phyloP scores from a whole-genome alignment of 2,888 invertebrate species.

The Dermolepida albohirtum region DNA sequence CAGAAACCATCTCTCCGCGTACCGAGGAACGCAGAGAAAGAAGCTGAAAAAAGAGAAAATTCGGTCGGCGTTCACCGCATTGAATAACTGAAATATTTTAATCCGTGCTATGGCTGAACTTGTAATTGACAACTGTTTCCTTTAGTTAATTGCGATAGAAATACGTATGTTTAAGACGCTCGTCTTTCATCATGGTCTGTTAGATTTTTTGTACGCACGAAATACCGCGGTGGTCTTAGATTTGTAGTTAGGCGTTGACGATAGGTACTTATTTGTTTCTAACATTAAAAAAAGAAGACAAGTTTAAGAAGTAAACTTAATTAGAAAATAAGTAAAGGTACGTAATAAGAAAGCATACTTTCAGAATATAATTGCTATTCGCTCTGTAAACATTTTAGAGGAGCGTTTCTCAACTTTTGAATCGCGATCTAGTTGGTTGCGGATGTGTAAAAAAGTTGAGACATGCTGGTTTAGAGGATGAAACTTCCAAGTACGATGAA shows the following conservation, averaged over 20 bases:
- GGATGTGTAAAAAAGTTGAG: no score
- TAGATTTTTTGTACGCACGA: constrained; percentile 14
- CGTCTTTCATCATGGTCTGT: constrained; percentile 21
- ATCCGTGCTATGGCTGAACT: constrained; percentile 19
- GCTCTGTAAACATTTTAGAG: constrained; percentile 17
- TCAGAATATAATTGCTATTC: constrained; percentile 3
- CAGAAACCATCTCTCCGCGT: neutral
- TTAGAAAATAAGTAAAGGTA: constrained; percentile 26
- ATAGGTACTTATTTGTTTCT: constrained; percentile 26
- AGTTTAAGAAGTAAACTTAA: constrained; percentile 19
- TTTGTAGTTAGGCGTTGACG: constrained; percentile 27
- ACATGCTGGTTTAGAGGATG: no score
- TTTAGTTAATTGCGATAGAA: constrained; percentile 37
- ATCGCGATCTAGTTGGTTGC: no score
- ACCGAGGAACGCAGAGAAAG: neutral
- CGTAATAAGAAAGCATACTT: constrained; percentile 1
- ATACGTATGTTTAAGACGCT: constrained; percentile 5
- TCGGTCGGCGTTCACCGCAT: constrained; percentile 17
- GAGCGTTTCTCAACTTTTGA: no score
- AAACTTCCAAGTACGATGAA: no score
- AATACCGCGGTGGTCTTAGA: constrained; percentile 31
- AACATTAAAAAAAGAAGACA: neutral
- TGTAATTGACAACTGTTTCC: constrained; percentile 40
- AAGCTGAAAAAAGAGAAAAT: constrained; percentile 15
- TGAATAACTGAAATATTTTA: constrained; percentile 35